Base-by-base conservation (phyloP, 1,140 invertebrate species). In the Acromyrmex heyeri region DNA sequence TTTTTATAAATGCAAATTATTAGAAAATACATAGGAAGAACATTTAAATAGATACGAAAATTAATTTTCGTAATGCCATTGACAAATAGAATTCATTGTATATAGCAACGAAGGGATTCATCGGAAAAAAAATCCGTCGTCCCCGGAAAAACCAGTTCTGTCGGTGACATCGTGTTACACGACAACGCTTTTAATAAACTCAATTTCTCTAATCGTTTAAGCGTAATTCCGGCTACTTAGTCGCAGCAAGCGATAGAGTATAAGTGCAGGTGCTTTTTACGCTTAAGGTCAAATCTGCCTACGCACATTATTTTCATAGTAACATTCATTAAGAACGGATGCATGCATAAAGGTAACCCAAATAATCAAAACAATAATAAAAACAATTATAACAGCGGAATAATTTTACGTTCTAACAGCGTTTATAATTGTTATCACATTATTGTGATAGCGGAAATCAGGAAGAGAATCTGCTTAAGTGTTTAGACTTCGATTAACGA, bases 201-300 rank as follows among this genome's bases (percentile, higher is more conserved):
- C 27, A 61, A 83, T 73, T 83, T 10, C 69, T 83, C 69, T 83
- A 83, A 83, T 75, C 55, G 55, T 83, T 83, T 83, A 73, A 83
- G 69, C 69, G 67, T 73, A 61, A 83, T 83, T 83, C 69, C 79
- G 27, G 69, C 27, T 83, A 83, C 55, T 73, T 73, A 72, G 53
- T 73, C 55, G 38, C 38, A 44, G 69, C 67, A 75, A 50, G 18
- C 79, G 55, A 48, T 55, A 24, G 27, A n/a, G n/a, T 50, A 53
- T 65, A 78, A 65, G 76, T 48, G 53, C 67, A 59, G 53, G n/a
- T 30, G 38, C 38, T 72, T 82, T 61, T 73, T 82, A 59, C 67
- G 53, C 3, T 82, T 73, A 82, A 82, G 53, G 67, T 82, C 67
- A 48, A 73, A 72, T 82, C 79, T 44, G 14, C 79, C 79, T 21